Evolutionary conservation across 2,888 invertebrate species (phyloP).

Genomic region (Zelleria hepariella): DNA sequence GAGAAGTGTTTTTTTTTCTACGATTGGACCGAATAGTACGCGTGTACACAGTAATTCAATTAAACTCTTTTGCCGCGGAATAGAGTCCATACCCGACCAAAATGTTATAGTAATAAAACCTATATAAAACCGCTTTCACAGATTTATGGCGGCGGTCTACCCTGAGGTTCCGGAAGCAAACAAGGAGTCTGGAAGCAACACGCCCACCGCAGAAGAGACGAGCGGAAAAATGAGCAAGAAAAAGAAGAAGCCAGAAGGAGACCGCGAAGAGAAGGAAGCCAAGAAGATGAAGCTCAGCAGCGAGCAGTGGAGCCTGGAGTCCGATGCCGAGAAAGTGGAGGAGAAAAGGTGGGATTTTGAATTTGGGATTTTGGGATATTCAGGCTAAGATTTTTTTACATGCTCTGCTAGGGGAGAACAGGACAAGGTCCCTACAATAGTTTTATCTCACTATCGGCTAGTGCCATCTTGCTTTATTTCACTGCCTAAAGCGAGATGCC

Average conservation of each 20-base stretch:
- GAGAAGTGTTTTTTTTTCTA: too few species aligned
- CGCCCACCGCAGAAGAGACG: conserved; percentile 22
- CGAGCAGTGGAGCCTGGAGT: conserved; percentile 63
- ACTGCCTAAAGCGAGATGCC: too few species aligned
- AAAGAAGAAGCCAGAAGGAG: conserved; percentile 23
- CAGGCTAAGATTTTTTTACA: too few species aligned
- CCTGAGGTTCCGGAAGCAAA: conserved; percentile 34
- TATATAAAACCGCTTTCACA: conserved; percentile 18
- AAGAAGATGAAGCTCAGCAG: conserved; percentile 42
- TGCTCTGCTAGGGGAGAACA: too few species aligned
- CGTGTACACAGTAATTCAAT: too few species aligned
- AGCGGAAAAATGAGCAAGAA: conserved; percentile 13
- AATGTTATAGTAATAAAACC: not conserved
- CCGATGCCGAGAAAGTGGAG: conserved; percentile 42
- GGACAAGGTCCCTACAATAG: too few species aligned
- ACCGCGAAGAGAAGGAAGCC: conserved; percentile 31
- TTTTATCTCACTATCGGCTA: too few species aligned
- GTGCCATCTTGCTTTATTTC: too few species aligned
- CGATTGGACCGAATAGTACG: too few species aligned
- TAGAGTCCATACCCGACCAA: too few species aligned
- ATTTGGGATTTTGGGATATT: too few species aligned
- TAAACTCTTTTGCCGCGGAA: too few species aligned
- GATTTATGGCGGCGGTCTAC: conserved; percentile 65
- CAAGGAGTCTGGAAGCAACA: conserved; percentile 31
- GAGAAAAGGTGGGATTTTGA: conserved; percentile 42